A percentile compares a stretch with the other conserved stretches of the same genome.
Evolutionary conservation across 2,113 vertebrate species (phyloP).

Genomic region (Hydrochoerus hydrochaeris): DNA sequence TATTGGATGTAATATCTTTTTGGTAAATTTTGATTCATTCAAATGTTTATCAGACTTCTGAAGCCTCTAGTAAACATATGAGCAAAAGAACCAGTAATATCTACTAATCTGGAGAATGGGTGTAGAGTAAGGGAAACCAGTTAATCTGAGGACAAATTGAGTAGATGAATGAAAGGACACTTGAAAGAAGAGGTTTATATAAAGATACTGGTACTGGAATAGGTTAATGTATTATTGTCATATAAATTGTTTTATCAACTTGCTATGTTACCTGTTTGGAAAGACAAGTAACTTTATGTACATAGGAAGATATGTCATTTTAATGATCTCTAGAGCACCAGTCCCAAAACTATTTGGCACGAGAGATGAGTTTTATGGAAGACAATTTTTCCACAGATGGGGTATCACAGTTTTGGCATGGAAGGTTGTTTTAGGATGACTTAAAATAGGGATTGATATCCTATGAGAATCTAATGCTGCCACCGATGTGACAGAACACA

Average conservation of each 20-base stretch:
- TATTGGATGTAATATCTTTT: not conserved
- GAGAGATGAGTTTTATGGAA: not conserved
- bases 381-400: not conserved
- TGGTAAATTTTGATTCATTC: not conserved
- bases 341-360: not conserved
- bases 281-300: slow-evolving; percentile 2
- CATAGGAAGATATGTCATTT: not conserved
- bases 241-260: slow-evolving; percentile 11
- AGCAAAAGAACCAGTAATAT: not conserved
- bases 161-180: not conserved
- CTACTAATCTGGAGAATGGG: not conserved
- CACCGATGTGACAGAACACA: not conserved
- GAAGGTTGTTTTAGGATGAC: not conserved
- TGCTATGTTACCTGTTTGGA: not conserved
- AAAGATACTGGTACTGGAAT: not conserved
- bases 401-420: not conserved
- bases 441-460: not conserved
- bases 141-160: not conserved
- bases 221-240: not conserved
- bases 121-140: not conserved
- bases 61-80: not conserved
- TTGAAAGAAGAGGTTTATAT: not conserved
- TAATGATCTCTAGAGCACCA: not conserved
- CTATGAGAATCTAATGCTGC: not conserved
- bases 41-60: not conserved